phyloP scores from a whole-genome alignment of 2,888 invertebrate genomes.

The Ochropleura plecta region DNA sequence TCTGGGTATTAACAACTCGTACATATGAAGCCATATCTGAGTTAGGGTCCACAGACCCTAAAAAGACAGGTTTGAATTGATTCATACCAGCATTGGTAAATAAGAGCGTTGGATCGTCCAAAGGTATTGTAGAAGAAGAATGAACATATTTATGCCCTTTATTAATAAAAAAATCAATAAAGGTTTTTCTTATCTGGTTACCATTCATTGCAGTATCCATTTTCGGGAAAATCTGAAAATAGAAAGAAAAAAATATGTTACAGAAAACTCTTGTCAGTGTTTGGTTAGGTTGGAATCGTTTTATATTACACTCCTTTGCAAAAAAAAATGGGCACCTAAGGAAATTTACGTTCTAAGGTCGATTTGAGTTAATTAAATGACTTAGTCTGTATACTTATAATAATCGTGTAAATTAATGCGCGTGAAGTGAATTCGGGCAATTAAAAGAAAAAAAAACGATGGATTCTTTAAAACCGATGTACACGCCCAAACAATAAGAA shows the following conservation, averaged over 20 bases:
- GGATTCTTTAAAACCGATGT: too few species aligned
- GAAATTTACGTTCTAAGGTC: too few species aligned
- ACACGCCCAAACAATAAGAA: too few species aligned
- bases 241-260: constrained; percentile 6
- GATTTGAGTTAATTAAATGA: too few species aligned
- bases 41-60: constrained; percentile 98
- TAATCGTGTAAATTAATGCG: too few species aligned
- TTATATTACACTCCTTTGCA: too few species aligned
- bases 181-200: constrained; percentile 95
- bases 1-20: constrained; percentile 98
- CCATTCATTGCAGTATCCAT: constrained; percentile 92
- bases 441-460: too few species aligned
- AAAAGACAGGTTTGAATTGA: constrained; percentile 99
- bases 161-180: constrained; percentile 97
- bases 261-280: background rate
- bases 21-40: constrained; percentile 98
- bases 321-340: too few species aligned
- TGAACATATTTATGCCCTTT: constrained; percentile 97
- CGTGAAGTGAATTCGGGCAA: too few species aligned
- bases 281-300: background rate
- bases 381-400: too few species aligned
- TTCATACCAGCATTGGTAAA: constrained; percentile 99
- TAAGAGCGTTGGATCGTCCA: constrained; percentile 99
- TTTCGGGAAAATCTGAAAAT: constrained; percentile 70
- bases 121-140: constrained; percentile 98